Conservation (phyloP, 2,113 vertebrate species). For the Genyomyrus donnyi region DNA sequence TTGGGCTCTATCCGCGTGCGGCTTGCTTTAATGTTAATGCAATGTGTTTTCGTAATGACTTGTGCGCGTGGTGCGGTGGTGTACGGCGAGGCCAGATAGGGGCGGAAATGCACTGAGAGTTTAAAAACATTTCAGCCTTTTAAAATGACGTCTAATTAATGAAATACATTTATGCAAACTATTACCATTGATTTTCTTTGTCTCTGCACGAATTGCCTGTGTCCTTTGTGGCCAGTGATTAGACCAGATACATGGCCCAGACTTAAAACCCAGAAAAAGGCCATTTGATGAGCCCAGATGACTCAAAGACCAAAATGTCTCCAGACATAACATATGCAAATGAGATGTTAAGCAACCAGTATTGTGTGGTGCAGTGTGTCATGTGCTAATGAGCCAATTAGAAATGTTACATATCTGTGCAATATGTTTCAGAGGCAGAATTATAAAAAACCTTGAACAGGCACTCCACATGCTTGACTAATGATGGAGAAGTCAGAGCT, state of each 20-base stretch:
- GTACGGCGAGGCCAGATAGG: not conserved
- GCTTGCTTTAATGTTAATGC: slow-evolving; percentile 59
- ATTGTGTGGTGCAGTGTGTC: slow-evolving; percentile 58
- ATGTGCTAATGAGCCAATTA: slow-evolving; percentile 73
- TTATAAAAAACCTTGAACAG: not conserved
- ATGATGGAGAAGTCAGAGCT: slow-evolving; percentile 55
- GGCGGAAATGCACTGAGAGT: not conserved
- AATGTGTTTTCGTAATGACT: slow-evolving; percentile 53
- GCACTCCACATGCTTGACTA: slow-evolving; percentile 52
- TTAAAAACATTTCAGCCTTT: not conserved
- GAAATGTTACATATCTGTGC: slow-evolving; percentile 27
- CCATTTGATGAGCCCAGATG: slow-evolving; percentile 58
- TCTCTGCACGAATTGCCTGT: slow-evolving; percentile 37
- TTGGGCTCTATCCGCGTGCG: slow-evolving; percentile 54
- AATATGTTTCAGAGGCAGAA: not conserved
- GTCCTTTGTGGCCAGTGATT: slow-evolving; percentile 59
- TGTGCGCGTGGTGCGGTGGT: slow-evolving; percentile 53
- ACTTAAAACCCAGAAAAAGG: slow-evolving; percentile 55
- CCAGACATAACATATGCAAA: slow-evolving; percentile 72
- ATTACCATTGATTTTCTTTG: slow-evolving; percentile 57
- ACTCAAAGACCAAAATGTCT: slow-evolving; percentile 57
- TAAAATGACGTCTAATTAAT: slow-evolving; percentile 51
- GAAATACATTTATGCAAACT: slow-evolving; percentile 56
- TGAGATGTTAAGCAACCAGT: slow-evolving; percentile 61
- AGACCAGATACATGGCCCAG: slow-evolving; percentile 51